phyloP scores from a whole-genome alignment of 2,797 vertebrate genomes.

The Ficedula albicollis region DNA sequence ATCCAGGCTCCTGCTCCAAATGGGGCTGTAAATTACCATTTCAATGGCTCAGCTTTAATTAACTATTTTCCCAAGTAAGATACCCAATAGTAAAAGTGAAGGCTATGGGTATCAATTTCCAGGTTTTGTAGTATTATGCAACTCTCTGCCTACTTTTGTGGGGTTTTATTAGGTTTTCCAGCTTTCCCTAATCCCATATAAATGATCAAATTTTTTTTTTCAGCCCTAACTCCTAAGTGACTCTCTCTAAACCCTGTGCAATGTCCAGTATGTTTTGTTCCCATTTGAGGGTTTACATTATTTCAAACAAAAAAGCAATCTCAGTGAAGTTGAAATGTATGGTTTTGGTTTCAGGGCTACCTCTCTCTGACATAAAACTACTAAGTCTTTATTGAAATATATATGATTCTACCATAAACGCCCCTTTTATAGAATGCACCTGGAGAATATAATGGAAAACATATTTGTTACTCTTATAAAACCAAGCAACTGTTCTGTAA shows the following conservation, averaged over 20 bases:
- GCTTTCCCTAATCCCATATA: not conserved
- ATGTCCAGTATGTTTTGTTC: conserved; percentile 22
- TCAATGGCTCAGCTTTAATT: conserved; percentile 50
- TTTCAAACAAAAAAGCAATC: conserved; percentile 28
- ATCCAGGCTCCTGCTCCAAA: conserved; percentile 14
- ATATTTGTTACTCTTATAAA: conserved; percentile 31
- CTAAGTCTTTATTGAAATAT: conserved; percentile 68
- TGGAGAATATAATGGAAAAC: conserved; percentile 62
- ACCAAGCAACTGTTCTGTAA: not conserved
- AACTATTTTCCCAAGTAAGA: conserved; percentile 45
- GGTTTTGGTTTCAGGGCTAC: conserved; percentile 57
- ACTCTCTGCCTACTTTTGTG: not conserved
- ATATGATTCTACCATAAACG: conserved; percentile 63
- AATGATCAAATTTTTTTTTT: not conserved
- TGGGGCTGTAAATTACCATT: conserved; percentile 13
- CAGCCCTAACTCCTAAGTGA: not conserved
- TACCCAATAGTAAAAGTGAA: not conserved
- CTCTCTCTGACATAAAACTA: conserved; percentile 59
- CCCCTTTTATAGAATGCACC: conserved; percentile 67
- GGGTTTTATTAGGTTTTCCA: not conserved
- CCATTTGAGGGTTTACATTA: not conserved
- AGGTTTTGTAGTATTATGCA: conserved; percentile 2
- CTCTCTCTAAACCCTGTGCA: not conserved
- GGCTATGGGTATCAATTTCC: not conserved
- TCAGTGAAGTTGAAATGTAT: conserved; percentile 36